Evolutionary conservation across 2,113 vertebrate species (phyloP).

Genomic region (Phainopepla nitens): DNA sequence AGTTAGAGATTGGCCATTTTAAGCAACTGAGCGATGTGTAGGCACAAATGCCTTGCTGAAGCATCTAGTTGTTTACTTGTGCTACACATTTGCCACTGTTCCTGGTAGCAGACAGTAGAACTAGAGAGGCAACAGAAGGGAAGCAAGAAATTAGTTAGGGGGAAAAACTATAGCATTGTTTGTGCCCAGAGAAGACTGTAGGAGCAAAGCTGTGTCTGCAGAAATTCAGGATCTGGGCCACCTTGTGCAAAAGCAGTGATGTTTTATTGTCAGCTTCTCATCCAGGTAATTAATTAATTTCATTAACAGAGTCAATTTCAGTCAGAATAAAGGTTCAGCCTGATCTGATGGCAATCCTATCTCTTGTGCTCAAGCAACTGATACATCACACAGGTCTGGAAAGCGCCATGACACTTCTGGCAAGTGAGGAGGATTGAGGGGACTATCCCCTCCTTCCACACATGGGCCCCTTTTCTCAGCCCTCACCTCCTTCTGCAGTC

Average conservation of each 20-base stretch:
- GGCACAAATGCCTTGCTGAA: background rate
- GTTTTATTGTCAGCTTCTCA: background rate
- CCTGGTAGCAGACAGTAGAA: background rate
- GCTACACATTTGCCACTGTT: background rate
- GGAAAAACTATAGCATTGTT: background rate
- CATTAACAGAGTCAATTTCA: background rate
- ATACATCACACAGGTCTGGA: background rate
- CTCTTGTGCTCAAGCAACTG: background rate
- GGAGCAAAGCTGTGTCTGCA: background rate
- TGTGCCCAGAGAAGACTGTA: background rate
- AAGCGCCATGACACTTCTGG: background rate
- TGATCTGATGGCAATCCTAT: background rate
- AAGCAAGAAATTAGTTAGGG: background rate
- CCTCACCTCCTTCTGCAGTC: background rate
- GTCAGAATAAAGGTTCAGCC: background rate
- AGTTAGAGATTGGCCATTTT: background rate
- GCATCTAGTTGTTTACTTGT: background rate
- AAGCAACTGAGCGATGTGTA: background rate
- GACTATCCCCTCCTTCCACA: background rate
- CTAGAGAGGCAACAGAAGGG: background rate
- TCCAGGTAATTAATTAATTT: background rate
- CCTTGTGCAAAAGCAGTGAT: background rate
- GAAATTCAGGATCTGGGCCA: background rate
- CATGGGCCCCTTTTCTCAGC: background rate
- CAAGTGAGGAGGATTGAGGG: background rate